Base-by-base conservation (phyloP, 2,797 vertebrate genomes). In the Crocidura indochinensis region DNA sequence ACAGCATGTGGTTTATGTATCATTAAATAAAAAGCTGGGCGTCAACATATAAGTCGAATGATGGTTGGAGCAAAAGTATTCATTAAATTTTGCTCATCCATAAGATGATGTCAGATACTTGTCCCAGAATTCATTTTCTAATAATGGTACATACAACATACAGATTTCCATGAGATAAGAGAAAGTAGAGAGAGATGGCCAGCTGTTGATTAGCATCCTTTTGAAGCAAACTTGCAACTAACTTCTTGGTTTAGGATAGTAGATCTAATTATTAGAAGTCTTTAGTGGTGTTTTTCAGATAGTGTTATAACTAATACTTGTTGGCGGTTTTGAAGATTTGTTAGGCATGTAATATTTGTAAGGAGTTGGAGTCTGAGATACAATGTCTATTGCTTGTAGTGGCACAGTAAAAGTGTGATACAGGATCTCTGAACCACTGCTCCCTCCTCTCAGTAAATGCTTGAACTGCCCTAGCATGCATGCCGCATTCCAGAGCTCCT, bases 231-330 rank as follows among this genome's bases (percentile, higher is more conserved):
- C 15, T 27, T 86, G 17, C 69, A 65, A 78, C 47, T 82, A 47
- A 20, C 56, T 60, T 60, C 20, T 60, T 60, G 56, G 19, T 60
- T 6, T 60, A 19, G 56, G 0, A 27, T 31, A 77, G 14, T 26
- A 44, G 80, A 47, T 69, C 15, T 47, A 74, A 75, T 72, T 85
- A 81, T 8, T 74, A 84, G 78, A 88, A 49, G 19, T 24, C n/a
- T 22, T 17, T 12, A 22, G 27, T 65, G 26, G 11, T 64, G 24
- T 77, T 75, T 24, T 12, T n/a, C n/a, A 31, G 26, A 44, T 64
- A 60, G 8, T n/a, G 4, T 77, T 72, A 22, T 51, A 87, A 53
- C 12, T 49, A 64, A 38, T 15, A 49, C 69, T 19, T 26, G 14
- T 77, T 46, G 64, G 31, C 9, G 10, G 6, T 31, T 68, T 64